These are phyloP conservation scores for Anthophora plumipes DNA, from an alignment of 2,888 invertebrate species.

Conservation along the genomic window DNA sequence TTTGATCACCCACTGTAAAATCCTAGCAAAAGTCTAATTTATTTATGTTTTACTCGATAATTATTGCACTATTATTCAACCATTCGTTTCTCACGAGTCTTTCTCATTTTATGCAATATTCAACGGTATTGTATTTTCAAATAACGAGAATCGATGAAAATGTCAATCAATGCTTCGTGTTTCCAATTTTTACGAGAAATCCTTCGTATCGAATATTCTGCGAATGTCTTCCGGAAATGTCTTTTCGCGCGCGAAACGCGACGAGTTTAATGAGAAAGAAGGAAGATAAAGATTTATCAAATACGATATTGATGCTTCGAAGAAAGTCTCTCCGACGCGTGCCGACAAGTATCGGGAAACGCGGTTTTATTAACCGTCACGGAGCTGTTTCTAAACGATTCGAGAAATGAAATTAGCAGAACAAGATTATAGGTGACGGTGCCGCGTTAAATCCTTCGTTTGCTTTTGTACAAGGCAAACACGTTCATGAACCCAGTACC, in stretches of 20 bases:
- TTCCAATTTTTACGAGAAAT: not conserved
- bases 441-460: constrained; percentile 29
- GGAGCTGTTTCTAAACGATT: constrained; percentile 49
- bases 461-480: constrained; percentile 29
- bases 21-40: too few species aligned
- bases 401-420: constrained; percentile 56
- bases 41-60: too few species aligned
- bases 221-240: not conserved
- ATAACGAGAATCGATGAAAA: too few species aligned
- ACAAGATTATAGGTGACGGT: constrained; percentile 50
- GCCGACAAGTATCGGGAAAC: constrained; percentile 25
- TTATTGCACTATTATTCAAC: too few species aligned
- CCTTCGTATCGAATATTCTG: not conserved
- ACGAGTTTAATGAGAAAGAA: not conserved
- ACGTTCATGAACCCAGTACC: not conserved
- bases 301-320: not conserved
- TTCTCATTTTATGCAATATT: too few species aligned
- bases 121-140: too few species aligned
- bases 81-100: too few species aligned
- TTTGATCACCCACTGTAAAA: too few species aligned
- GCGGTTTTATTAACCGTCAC: constrained; percentile 27
- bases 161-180: too few species aligned
- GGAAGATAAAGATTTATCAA: too few species aligned
- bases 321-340: not conserved
- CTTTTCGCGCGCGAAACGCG: not conserved